Conservation (phyloP, 2,113 vertebrate species). For the Oryzias javanicus region DNA sequence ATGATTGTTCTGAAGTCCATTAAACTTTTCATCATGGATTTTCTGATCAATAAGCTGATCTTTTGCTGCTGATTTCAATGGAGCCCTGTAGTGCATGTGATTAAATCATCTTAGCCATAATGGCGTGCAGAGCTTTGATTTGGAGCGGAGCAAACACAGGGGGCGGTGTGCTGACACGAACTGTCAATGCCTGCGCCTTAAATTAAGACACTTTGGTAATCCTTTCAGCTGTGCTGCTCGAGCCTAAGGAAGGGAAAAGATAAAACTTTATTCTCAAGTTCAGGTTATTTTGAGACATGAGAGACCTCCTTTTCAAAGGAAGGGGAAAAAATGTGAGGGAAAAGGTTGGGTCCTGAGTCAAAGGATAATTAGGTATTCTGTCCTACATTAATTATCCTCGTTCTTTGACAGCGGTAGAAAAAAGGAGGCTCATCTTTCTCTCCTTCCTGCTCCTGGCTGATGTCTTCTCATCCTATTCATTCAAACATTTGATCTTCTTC, state of each 20-base stretch:
- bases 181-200: constrained; percentile 23
- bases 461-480: too few species aligned
- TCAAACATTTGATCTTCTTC: not conserved
- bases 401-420: constrained; percentile 42
- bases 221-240: constrained; percentile 47
- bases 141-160: too few species aligned
- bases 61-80: too few species aligned
- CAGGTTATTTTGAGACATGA: constrained; percentile 61
- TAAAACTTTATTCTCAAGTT: constrained; percentile 40
- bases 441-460: too few species aligned
- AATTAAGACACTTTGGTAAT: constrained; percentile 47
- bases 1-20: too few species aligned
- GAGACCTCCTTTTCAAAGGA: constrained; percentile 54
- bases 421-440: not conserved
- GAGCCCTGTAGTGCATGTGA: too few species aligned
- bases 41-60: too few species aligned
- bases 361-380: constrained; percentile 51
- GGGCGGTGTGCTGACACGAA: too few species aligned
- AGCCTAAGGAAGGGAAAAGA: constrained; percentile 36
- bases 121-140: too few species aligned
- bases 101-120: too few species aligned
- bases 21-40: too few species aligned
- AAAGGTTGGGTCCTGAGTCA: constrained; percentile 34
- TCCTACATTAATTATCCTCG: constrained; percentile 39
- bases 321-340: constrained; percentile 27